Evolutionary conservation across 2,113 vertebrate genomes (phyloP), one percentile per base, ranked within the genome.

Genomic region (Podiceps cristatus): DNA sequence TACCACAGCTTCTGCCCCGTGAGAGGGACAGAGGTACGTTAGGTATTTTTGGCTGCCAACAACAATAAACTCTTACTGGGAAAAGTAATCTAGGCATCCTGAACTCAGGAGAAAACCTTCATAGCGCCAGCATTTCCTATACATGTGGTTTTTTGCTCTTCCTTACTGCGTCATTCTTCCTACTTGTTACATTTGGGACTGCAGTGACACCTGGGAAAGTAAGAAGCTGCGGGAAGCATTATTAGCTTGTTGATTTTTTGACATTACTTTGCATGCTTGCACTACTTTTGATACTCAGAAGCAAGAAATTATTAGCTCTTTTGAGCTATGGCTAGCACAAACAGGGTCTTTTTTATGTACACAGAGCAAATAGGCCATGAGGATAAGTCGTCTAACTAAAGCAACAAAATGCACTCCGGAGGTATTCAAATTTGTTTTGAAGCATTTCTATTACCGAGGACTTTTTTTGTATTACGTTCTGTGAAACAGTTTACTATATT

Each of bases 301-400:
- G 42, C 0, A 2, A 62, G 31, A 69, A 81, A 72, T 67, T 62
- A 45, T 28, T 33, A 84, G 31, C 13, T 67, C 33, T 77, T 81
- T 40, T 37, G 37, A 95, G 71, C n/a, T 60, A n/a, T 24, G 60
- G 33, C 20, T 63, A 66, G 60, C 66, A 27, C 8, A 40, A 62
- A 20, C 5, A 25, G 2, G 2, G 25, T 2, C 0, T 4, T 47
- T 42, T 35, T 3, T 37, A 64, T 2, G 6, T 47, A 66, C 27
- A 42, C 18, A 50, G 14, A 92, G 12, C 59, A 90, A 67, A 53
- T 2, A 56, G 63, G n/a, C 13, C 27, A 7, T 25, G 37, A 86
- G 42, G 64, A 31, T 29, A 31, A 3, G 18, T 18, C 6, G 22
- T 47, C 35, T 84, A 63, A 86, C 35, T 49, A 76, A 66, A 95